Evolutionary conservation across 2,888 invertebrate genomes (phyloP).

Genomic region (Yponomeuta cagnagella): DNA sequence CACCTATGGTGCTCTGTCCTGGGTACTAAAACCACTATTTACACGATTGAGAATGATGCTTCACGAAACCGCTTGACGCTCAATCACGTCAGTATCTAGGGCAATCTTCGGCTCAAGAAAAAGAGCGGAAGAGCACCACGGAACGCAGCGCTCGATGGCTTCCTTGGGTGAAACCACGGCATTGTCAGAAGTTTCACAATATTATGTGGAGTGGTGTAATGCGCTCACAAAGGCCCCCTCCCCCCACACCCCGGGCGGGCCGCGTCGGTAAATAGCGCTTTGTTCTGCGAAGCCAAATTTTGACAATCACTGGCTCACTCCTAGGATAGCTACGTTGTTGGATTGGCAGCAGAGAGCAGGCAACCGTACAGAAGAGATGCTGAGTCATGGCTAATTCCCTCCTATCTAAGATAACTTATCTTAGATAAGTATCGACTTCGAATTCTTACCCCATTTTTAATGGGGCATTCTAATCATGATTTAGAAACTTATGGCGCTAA

Average conservation of each 20-base stretch:
- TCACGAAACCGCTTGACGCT: too few relatives aligned
- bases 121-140: not conserved
- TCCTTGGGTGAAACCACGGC: slow-evolving; percentile 45
- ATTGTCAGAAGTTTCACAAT: slow-evolving; percentile 73
- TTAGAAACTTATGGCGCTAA: too few relatives aligned
- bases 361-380: not conserved
- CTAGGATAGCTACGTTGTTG: slow-evolving; percentile 48
- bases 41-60: too few relatives aligned
- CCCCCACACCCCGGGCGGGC: slow-evolving; percentile 5
- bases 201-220: slow-evolving; percentile 75
- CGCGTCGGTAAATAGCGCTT: slow-evolving; percentile 71
- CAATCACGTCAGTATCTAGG: too few relatives aligned
- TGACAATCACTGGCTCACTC: slow-evolving; percentile 75
- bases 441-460: too few relatives aligned
- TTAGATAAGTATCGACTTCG: too few relatives aligned
- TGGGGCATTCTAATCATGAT: too few relatives aligned
- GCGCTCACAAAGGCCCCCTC: slow-evolving; percentile 67
- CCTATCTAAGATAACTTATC: too few relatives aligned
- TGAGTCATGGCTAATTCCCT: not conserved
- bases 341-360: slow-evolving; percentile 44
- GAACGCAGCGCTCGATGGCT: not conserved
- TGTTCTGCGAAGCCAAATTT: slow-evolving; percentile 77
- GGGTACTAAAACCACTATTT: too few relatives aligned
- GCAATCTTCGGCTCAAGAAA: not conserved
- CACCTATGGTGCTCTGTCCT: too few relatives aligned